Evolutionary conservation across 2,888 invertebrate genomes (phyloP), one percentile per base, ranked within the genome.

Genomic region (Plagodis pulveraria): DNA sequence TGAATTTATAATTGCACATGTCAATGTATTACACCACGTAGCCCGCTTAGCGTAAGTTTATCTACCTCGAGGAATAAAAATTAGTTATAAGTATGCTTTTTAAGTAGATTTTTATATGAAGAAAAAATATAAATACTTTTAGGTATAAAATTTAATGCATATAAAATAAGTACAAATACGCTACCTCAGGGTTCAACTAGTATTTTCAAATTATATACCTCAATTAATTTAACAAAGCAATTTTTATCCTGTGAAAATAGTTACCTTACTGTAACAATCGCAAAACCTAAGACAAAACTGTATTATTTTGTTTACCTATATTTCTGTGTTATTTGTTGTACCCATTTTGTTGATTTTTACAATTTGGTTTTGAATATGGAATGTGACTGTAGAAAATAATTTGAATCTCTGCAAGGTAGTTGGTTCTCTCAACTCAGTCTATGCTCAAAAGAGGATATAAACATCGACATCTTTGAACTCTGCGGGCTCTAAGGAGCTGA

Each of bases 121-220:
- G 83, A 82, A 81, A 83, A 58, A 85, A 83, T 86, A 83, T 80
- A 82, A 87, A 70, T 81, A 60, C 55, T 59, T 62, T 75, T 89
- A 90, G 85, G 58, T 51, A 22, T 70, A 67, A 88, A 90, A 86
- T 86, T 70, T 74, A 83, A 81, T 77, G 75, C 82, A 81, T 69
- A 69, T 83, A 81, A 87, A 79, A 74, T 54, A 89, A 93, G 92
- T 93, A 93, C 93, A 93, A 92, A 91, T 86, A 86, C 83, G 78
- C 93, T 93, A 93, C 93, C 93, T 93, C 93, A 91, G 90, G 90
- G 89, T 93, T 93, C 93, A 91, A 85, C 71, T 77, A 82, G 82
- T 81, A 45, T 51, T 49, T 56, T 53, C 55, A 44, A 34, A 47
- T 10, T 56, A 48, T 42, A 41, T 45, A 6, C 36, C 43, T 36